Evolutionary conservation across 2,113 vertebrate genomes (phyloP).

Genomic region (Sterrhoptilus dennistouni): DNA sequence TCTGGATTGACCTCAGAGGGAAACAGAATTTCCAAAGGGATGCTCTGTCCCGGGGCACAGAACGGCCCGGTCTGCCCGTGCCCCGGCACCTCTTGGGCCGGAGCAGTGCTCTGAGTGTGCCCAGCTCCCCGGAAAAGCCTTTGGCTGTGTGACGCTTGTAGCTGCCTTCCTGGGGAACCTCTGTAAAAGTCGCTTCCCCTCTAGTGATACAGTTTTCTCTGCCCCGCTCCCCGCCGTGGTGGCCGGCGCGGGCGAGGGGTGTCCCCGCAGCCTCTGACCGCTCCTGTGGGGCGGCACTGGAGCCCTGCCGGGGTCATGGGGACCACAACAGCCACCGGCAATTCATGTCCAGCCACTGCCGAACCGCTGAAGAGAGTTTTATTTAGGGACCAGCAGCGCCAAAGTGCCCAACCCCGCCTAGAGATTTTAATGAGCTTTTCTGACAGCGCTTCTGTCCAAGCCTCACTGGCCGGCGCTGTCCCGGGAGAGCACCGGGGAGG

Average conservation of each 20-base stretch:
- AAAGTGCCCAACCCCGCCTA: background rate
- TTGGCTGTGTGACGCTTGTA: background rate
- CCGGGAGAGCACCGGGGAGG: no score
- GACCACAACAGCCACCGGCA: rapidly evolving
- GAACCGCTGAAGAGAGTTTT: background rate
- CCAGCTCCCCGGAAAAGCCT: background rate
- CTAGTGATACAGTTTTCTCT: background rate
- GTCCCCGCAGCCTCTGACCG: background rate
- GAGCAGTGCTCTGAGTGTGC: rapidly evolving
- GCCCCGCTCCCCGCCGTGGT: background rate
- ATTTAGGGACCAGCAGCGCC: background rate
- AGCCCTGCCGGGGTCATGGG: no score
- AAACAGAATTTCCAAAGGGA: background rate
- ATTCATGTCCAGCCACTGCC: background rate
- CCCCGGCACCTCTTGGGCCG: background rate
- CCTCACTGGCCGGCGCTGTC: rapidly evolving
- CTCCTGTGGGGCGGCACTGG: background rate
- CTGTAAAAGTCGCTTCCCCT: background rate
- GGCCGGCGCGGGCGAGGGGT: rapidly evolving
- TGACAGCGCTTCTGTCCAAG: background rate
- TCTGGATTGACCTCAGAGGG: background rate
- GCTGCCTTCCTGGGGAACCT: background rate
- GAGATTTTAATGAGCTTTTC: background rate
- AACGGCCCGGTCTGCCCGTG: rapidly evolving
- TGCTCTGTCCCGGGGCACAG: background rate